These are phyloP conservation scores for Aselliscus stoliczkanus DNA, from an alignment of 2,797 vertebrate species.

Conservation along the genomic window DNA sequence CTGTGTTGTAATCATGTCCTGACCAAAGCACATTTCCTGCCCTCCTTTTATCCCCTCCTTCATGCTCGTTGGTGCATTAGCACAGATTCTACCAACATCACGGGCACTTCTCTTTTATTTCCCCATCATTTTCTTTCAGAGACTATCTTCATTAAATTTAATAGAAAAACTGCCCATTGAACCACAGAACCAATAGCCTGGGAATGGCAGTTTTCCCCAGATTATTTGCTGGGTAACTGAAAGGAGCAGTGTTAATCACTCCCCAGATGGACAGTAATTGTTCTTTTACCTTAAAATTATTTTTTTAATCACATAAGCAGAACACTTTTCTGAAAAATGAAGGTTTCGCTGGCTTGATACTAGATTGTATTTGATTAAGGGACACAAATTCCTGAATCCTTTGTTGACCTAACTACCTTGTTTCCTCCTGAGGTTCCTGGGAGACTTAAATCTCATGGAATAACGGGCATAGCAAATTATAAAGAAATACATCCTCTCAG, in stretches of 20 bases:
- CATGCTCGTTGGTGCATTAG: background rate
- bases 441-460: background rate
- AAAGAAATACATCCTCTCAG: background rate
- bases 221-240: background rate
- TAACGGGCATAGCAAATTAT: no score
- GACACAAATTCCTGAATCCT: background rate
- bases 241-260: background rate
- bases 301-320: background rate
- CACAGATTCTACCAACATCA: background rate
- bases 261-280: background rate
- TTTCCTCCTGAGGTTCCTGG: background rate
- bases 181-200: background rate
- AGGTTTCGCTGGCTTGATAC: background rate
- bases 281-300: background rate
- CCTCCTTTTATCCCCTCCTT: background rate
- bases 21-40: background rate
- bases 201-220: background rate
- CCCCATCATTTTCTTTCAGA: background rate
- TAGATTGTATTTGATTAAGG: background rate
- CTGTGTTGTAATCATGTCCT: background rate
- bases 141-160: background rate
- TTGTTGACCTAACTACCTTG: background rate
- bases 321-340: background rate
- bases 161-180: background rate
- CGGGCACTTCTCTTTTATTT: background rate